phyloP scores from a whole-genome alignment of 2,797 vertebrate genomes.

The Hafferia zeledoni region DNA sequence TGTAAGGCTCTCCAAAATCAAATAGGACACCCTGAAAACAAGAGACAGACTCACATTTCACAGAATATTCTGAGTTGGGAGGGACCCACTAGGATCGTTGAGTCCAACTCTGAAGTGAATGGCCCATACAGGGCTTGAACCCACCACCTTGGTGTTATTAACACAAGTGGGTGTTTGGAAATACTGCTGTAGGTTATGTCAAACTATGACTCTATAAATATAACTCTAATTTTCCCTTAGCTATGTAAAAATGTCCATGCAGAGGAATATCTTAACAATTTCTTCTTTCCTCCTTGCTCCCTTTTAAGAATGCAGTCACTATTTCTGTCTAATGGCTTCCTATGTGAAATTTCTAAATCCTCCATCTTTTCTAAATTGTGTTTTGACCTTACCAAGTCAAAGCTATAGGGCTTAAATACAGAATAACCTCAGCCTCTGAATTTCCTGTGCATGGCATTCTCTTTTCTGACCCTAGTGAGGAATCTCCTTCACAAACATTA shows the following conservation, averaged over 20 bases:
- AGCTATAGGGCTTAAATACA: neutral
- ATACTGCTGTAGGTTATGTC: neutral
- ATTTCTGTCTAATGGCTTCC: neutral
- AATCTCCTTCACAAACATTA: neutral
- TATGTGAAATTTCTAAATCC: neutral
- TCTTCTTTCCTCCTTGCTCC: neutral
- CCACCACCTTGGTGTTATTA: neutral
- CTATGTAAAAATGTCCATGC: rapidly evolving
- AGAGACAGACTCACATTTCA: neutral
- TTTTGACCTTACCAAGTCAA: neutral
- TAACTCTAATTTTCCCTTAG: neutral
- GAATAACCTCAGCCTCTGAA: neutral
- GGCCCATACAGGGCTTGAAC: neutral
- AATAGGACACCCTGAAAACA: neutral
- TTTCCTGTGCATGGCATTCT: neutral
- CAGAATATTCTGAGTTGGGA: neutral
- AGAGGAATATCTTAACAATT: neutral
- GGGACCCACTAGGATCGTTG: neutral
- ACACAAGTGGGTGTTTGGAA: neutral
- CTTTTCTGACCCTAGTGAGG: neutral
- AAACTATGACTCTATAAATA: neutral
- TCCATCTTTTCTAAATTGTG: neutral
- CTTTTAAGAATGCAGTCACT: neutral
- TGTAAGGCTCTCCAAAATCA: neutral
- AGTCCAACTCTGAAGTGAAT: neutral